Evolutionary conservation across 2,888 invertebrate genomes (phyloP).

Genomic region (Cerastoderma edule): DNA sequence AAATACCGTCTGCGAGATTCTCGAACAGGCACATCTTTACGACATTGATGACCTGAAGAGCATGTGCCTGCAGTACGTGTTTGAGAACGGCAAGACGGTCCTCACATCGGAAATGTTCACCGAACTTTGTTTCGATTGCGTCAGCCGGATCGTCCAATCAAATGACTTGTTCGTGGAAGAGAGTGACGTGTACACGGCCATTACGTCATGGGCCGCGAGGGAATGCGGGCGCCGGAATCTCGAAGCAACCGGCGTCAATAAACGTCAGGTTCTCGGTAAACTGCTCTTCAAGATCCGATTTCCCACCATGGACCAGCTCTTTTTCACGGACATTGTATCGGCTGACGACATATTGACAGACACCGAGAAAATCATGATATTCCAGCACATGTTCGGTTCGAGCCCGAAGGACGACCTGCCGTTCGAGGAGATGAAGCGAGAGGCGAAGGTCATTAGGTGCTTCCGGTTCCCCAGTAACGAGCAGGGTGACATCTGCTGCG

Average conservation of each 20-base stretch:
- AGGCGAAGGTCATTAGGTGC: constrained; percentile 55
- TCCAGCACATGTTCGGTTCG: constrained; percentile 59
- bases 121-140: constrained; percentile 88
- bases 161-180: constrained; percentile 88
- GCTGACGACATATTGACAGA: constrained; percentile 85
- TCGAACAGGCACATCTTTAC: constrained; percentile 70
- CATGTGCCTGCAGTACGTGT: constrained; percentile 61
- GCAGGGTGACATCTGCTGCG: constrained; percentile 48
- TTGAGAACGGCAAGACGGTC: constrained; percentile 50
- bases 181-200: constrained; percentile 65
- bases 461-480: constrained; percentile 54
- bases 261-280: constrained; percentile 61
- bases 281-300: constrained; percentile 66
- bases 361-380: constrained; percentile 49
- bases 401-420: constrained; percentile 45
- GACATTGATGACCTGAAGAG: constrained; percentile 86
- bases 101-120: constrained; percentile 85
- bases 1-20: constrained; percentile 85
- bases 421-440: constrained; percentile 51
- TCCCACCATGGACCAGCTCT: constrained; percentile 83
- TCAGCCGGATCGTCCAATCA: constrained; percentile 88
- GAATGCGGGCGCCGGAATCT: constrained; percentile 63
- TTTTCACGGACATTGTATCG: constrained; percentile 87
- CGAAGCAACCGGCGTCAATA: constrained; percentile 51
- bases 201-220: constrained; percentile 63